Conservation (phyloP, 2,113 vertebrate genomes). For the Odobenus rosmarus region DNA sequence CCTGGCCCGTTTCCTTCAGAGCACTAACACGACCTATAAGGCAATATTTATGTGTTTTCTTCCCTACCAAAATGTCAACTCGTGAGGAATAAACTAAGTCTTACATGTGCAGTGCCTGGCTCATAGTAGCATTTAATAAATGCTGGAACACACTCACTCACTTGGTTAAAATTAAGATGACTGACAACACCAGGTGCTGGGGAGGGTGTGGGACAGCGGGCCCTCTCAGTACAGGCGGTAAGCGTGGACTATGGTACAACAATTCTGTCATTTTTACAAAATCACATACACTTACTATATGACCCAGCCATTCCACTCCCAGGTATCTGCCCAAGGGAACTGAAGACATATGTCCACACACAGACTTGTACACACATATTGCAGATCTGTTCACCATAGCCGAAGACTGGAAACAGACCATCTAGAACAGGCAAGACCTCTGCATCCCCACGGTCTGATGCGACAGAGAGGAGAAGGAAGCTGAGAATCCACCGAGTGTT, state of each 20-base stretch:
- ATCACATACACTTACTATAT: neutral
- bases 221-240: neutral
- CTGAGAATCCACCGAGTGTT: neutral
- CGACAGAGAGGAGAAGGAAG: neutral
- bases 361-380: neutral
- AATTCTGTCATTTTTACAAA: neutral
- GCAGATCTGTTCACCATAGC: neutral
- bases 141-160: neutral
- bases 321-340: neutral
- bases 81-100: neutral
- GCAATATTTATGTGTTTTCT: neutral
- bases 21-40: neutral
- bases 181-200: neutral
- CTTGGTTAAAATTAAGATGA: neutral
- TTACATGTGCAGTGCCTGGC: neutral
- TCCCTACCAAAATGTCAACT: neutral
- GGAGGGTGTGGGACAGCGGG: too few species aligned
- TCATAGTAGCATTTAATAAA: neutral
- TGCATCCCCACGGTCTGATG: too few species aligned
- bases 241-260: accelerated
- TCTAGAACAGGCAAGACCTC: neutral
- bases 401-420: neutral
- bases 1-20: neutral
- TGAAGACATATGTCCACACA: neutral
- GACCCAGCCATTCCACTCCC: neutral